Percentiles rank a stretch among this genome's conserved stretches.
Conservation (phyloP, 1,140 invertebrate genomes). For the Ceratina calcarata region DNA sequence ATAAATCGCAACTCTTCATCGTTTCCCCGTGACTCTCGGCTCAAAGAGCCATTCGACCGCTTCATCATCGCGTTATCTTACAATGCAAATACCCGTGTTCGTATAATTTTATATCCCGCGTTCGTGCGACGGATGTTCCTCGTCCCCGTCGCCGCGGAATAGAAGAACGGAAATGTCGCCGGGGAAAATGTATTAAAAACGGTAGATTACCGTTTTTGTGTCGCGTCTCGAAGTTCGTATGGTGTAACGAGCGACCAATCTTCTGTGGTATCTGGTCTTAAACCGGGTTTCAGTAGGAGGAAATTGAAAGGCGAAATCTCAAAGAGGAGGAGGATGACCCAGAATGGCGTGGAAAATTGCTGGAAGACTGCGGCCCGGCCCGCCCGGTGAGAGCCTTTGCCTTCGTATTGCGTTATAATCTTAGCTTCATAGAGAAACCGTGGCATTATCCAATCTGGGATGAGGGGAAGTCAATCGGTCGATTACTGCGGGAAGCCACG, state of each 20-base stretch:
- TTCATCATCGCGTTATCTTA: background rate
- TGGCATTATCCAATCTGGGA: constrained; percentile 41
- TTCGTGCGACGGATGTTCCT: background rate
- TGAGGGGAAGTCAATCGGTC: background rate
- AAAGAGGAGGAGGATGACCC: constrained; percentile 21
- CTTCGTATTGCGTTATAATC: constrained; percentile 47
- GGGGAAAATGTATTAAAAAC: background rate
- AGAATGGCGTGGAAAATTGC: constrained; percentile 31
- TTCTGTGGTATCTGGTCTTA: constrained; percentile 7
- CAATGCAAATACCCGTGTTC: background rate
- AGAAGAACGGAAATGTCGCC: constrained; percentile 10
- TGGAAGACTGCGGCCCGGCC: constrained; percentile 23
- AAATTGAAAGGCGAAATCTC: constrained; percentile 49
- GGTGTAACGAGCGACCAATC: background rate
- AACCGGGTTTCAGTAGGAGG: constrained; percentile 44
- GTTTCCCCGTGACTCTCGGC: background rate
- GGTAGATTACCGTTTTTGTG: too few species aligned
- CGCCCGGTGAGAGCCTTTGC: constrained; percentile 20
- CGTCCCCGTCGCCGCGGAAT: background rate
- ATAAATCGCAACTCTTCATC: constrained; percentile 27
- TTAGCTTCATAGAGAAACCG: constrained; percentile 15
- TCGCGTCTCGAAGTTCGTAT: too few species aligned
- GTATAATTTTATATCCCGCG: constrained; percentile 18
- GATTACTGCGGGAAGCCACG: background rate
- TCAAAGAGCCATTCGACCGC: background rate